A percentile compares a stretch with the other conserved stretches of the same genome.
These are phyloP conservation scores for Corythornis madagascariensis DNA, from an alignment of 2,113 vertebrate species.

Conservation along the genomic window DNA sequence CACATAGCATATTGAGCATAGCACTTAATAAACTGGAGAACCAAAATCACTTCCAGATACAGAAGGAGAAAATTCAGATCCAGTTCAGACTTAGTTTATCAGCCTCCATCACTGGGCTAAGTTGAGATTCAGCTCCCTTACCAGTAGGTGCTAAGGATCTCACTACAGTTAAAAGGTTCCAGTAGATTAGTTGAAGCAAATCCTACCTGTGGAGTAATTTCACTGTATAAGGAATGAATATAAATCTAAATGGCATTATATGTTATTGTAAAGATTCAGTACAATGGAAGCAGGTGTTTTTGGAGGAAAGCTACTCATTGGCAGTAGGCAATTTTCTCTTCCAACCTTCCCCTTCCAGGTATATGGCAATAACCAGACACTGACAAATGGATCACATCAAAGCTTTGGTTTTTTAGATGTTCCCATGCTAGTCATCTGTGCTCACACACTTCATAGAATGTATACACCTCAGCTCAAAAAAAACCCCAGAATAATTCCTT, in stretches of 20 bases:
- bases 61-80: neutral
- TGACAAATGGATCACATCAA: neutral
- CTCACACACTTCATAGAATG: neutral
- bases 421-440: neutral
- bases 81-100: neutral
- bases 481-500: neutral
- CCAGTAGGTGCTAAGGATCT: neutral
- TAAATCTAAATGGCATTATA: neutral
- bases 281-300: neutral
- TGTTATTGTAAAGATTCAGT: neutral
- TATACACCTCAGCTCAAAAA: neutral
- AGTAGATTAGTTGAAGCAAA: neutral
- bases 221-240: neutral
- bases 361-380: neutral
- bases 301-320: neutral
- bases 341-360: neutral
- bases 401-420: neutral
- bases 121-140: neutral
- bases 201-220: neutral
- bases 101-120: neutral
- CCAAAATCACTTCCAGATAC: neutral
- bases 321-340: neutral
- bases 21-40: neutral
- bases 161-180: neutral
- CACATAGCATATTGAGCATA: accelerated